A percentile compares a stretch with the other conserved stretches of the same genome.
Evolutionary conservation across 2,797 vertebrate genomes (phyloP).

Genomic region (Pitangus sulphuratus): DNA sequence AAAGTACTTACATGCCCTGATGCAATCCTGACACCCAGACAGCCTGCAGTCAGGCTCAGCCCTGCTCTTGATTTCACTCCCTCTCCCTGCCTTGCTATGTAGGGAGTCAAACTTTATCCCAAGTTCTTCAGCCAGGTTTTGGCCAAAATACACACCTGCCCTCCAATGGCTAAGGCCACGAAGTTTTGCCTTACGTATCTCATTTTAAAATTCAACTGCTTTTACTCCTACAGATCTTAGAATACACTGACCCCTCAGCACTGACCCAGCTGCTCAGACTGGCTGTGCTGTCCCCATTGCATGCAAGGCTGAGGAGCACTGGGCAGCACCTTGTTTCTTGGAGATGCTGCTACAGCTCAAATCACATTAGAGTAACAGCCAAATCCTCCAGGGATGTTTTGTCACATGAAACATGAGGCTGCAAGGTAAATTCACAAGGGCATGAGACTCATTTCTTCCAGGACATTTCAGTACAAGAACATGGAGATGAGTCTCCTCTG

Average conservation of each 20-base stretch:
- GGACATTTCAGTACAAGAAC: neutral
- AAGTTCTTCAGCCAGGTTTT: neutral
- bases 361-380: neutral
- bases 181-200: neutral
- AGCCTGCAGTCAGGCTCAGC: neutral
- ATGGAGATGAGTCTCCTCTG: neutral
- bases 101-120: neutral
- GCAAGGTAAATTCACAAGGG: neutral
- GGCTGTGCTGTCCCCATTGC: neutral
- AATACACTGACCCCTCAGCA: neutral
- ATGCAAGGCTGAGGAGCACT: fast-evolving
- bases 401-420: fast-evolving
- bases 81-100: neutral
- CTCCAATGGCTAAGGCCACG: neutral
- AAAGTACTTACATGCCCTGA: neutral
- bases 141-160: neutral
- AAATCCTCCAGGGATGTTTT: neutral
- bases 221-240: neutral
- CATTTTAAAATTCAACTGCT: neutral
- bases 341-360: neutral
- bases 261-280: neutral
- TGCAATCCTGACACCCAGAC: neutral
- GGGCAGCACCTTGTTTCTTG: neutral
- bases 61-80: neutral
- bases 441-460: neutral